Evolutionary conservation across 2,113 vertebrate genomes (phyloP), one percentile per base, ranked within the genome.

Genomic region (Eupsittula cactorum): DNA sequence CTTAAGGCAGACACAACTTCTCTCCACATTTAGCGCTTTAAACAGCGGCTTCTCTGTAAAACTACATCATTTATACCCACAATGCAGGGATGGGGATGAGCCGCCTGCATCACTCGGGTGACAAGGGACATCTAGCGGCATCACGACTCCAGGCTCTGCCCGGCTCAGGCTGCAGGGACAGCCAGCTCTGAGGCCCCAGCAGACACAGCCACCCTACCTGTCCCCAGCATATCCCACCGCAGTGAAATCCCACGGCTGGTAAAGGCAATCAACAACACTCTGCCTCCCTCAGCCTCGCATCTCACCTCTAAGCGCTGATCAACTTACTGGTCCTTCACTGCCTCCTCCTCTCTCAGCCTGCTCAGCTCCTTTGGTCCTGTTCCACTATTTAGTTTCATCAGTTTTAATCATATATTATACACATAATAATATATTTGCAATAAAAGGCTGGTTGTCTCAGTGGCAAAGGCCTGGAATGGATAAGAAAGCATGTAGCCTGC

Each of bases 91-190:
- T 8, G 33, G 46, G 41, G 60, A 50, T 0, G 1, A 73, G 68
- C 64, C 2, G 3, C 42, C 37, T 35, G 0, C 39, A 11, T 92
- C 60, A 2, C 41, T 59, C 33, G 52, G 76, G 80, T 82, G 89
- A 85, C 89, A 96, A 88, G 95, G 71, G 95, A 94, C 97, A 97
- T 82, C 95, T 97, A 96, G 93, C 6, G 93, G 95, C 69, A 47
- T 2, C 1, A 2, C 24, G 3, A 76, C 41, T 68, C 10, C 64
- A 33, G 37, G 53, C 67, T 46, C 35, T 11, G 5, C 37, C 13
- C 1, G 7, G 53, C 63, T 52, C 18, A 6, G 27, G 24, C 42
- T 9, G 9, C 46, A 7, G 73, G 33, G 33, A 65, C 49, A 33
- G 42, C 31, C 33, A 13, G 16, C 33, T 33, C 33, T 2, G 4